Base-by-base conservation (phyloP, 1,140 invertebrate genomes). In the Papilio aristodemus region DNA sequence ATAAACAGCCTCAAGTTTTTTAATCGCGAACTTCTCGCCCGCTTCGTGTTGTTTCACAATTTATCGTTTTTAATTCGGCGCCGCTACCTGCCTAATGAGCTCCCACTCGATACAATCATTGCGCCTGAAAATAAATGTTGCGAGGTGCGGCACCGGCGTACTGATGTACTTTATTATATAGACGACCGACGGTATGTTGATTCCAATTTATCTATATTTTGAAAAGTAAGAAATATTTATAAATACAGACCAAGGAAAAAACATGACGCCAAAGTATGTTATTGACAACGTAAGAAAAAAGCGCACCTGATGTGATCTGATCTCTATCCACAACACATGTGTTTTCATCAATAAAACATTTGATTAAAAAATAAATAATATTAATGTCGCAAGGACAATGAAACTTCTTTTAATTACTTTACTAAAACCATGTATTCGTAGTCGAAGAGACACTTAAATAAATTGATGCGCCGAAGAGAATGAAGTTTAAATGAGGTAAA, bases 51-150 rank as follows among this genome's bases (percentile, higher is more conserved):
- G 70, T 60, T 64, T 2, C 25, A 39, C 59, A 75, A 85, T 85
- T 85, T 85, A 85, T 85, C 76, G 83, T 80, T 85, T 85, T 85
- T 83, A 80, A 85, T 85, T 84, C 77, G 72, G 67, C 63, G 67
- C 71, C 76, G 74, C 74, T 78, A 80, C 78, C 78, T 78, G 76
- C 69, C 32, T 41, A 68, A 69, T 60, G 64, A 74, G 73, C 67
- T 71, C 72, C 68, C 57, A 38, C 58, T 72, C 70, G 54, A 67
- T 67, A 71, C 69, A 64, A 77, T 80, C 75, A 79, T 73, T 81
- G 73, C 74, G 57, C 68, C 70, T 71, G 72, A 70, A 78, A 79
- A 81, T 76, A 78, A 84, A 79, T 77, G 77, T 75, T 75, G 69
- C 70, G 62, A 75, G 71, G 75, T 64, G 69, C 74, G 75, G 6